Base-by-base conservation (phyloP, 1,140 invertebrate species). In the Pygmarrhopalites habei region DNA sequence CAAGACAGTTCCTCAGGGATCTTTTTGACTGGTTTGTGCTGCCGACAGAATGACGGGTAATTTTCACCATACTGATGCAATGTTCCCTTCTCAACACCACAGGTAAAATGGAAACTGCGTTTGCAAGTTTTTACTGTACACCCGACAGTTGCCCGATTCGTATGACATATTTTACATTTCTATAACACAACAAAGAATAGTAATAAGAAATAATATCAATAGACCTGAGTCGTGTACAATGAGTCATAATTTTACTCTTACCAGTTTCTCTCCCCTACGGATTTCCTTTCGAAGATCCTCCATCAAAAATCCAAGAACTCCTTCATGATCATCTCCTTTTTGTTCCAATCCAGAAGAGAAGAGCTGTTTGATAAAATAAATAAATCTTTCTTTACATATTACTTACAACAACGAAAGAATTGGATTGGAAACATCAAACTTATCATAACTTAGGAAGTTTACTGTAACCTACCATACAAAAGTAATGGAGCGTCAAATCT, bases 21-120 rank as follows among this genome's bases (percentile, higher is more conserved):
- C 14, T 44, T 25, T 2, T 51, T 17, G 43, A 15, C 39, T 14
- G 67, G 44, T 15, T 60, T 59, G 44, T 69, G 70, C 2, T 26
- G 26, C 1, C 14, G n/a, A 58, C 70, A 71, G 35, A 52, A 69
- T 1, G 64, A 85, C 78, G 79, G 78, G 72, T 80, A 85, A 51
- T 78, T 78, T 2, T 78, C 80, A 70, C 76, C 79, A 72, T 82
- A 86, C 59, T 83, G 77, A 49, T 79, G 77, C 2, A 83, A 73
- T 2, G 77, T 76, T 39, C 78, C 77, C 60, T 78, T 77, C 46
- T 80, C 71, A 41, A 80, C 68, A 0, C 83, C 85, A 75, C 85
- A 87, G 0, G 79, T 77, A 60, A 84, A 75, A 67, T 87, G 85
- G 73, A 83, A 86, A 23, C 76, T 78, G 25, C 75, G 76, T n/a